Conservation (phyloP, 2,797 vertebrate species). For the Rhinoraja longicauda region DNA sequence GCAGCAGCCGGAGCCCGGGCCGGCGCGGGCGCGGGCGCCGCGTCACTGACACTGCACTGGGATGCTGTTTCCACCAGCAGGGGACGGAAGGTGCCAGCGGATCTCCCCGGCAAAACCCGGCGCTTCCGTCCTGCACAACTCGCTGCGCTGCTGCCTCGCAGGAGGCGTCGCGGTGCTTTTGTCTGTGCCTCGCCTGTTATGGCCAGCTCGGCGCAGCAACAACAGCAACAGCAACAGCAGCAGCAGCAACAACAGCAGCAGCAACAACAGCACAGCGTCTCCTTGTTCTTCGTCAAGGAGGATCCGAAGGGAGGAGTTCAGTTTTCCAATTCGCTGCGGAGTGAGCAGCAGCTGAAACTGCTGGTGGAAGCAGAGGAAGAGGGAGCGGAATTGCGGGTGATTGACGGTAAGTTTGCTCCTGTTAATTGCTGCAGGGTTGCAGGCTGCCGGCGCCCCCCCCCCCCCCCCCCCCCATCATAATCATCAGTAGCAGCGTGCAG, state of each 20-base stretch:
- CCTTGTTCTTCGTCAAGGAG: conserved; percentile 41
- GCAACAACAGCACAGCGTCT: not conserved
- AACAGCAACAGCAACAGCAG: no score
- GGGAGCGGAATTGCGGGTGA: conserved; percentile 37
- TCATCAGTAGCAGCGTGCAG: no score
- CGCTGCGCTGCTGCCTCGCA: not conserved
- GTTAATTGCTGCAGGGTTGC: not conserved
- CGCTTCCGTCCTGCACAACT: no score
- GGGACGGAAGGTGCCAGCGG: conserved; percentile 27
- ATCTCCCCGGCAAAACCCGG: not conserved
- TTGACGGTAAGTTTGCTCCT: conserved; percentile 43
- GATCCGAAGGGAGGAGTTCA: conserved; percentile 44
- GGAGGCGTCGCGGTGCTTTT: not conserved
- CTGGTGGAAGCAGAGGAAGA: conserved; percentile 40
- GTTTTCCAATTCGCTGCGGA: not conserved
- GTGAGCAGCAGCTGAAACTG: conserved; percentile 35
- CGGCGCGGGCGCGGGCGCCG: not conserved
- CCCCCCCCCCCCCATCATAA: no score
- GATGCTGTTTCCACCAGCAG: not conserved
- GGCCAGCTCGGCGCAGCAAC: not conserved
- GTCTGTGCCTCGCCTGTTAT: not conserved
- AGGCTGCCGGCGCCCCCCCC: no score
- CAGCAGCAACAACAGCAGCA: no score
- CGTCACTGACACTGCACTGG: no score
- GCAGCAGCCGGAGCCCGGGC: no score